These are phyloP conservation scores for Drosophila neonasuta DNA, from an alignment of 2,888 invertebrate species.

Conservation along the genomic window DNA sequence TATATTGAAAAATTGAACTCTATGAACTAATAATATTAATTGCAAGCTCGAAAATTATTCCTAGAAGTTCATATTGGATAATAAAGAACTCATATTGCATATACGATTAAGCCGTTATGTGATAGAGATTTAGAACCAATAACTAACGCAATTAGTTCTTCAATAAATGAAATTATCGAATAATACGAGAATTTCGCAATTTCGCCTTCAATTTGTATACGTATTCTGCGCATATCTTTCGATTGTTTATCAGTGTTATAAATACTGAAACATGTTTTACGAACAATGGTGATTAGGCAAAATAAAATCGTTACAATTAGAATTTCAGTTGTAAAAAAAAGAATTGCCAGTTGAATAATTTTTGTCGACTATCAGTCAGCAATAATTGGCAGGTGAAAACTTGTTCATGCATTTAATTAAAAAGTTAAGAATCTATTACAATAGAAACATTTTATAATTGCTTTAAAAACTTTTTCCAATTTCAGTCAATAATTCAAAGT, in stretches of 20 bases:
- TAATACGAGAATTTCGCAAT: slow-evolving; percentile 1
- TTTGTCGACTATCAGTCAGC: no score
- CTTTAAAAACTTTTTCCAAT: slow-evolving; percentile 8
- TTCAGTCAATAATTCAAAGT: slow-evolving; percentile 47
- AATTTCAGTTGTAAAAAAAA: neutral
- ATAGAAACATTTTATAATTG: slow-evolving; percentile 1
- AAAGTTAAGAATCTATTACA: slow-evolving; percentile 44
- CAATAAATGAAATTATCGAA: neutral
- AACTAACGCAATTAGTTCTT: neutral
- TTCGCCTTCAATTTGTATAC: neutral
- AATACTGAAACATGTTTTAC: neutral
- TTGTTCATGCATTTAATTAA: slow-evolving; percentile 32
- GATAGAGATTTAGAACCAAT: neutral
- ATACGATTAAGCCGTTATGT: no score
- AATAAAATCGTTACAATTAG: slow-evolving; percentile 3
- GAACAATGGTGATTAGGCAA: neutral
- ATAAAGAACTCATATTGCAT: no score
- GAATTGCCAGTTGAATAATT: slow-evolving; percentile 9
- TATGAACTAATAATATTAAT: no score
- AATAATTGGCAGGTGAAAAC: slow-evolving; percentile 8
- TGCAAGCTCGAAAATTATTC: no score
- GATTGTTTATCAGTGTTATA: slow-evolving; percentile 5
- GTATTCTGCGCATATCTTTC: slow-evolving; percentile 2
- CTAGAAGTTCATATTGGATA: no score
- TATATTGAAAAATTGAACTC: no score